phyloP scores from a whole-genome alignment of 2,888 invertebrate genomes.

The Gisinianus flammeolus region DNA sequence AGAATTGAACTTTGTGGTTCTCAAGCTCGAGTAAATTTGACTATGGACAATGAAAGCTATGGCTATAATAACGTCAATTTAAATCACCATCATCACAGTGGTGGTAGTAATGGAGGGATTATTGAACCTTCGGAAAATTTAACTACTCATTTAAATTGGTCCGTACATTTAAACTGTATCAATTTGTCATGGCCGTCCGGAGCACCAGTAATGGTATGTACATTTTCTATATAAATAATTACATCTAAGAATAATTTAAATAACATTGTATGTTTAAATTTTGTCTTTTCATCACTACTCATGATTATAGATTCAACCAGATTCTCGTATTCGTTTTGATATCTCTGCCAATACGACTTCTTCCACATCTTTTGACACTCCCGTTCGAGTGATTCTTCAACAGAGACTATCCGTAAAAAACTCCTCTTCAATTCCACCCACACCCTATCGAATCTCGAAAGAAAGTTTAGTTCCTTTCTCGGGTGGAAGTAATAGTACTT shows the following conservation, averaged over 20 bases:
- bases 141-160: conserved; percentile 36
- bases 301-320: conserved; percentile 64
- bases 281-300: not conserved
- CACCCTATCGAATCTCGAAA: conserved; percentile 34
- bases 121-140: conserved; percentile 23
- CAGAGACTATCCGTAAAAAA: conserved; percentile 26
- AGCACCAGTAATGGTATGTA: conserved; percentile 59
- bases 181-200: conserved; percentile 68
- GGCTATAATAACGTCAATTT: not conserved
- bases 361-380: conserved; percentile 26
- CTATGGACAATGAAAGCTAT: conserved; percentile 41
- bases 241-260: too few relatives aligned
- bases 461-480: conserved; percentile 34
- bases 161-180: conserved; percentile 49
- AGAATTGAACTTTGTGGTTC: conserved; percentile 55
- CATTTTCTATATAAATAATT: too few relatives aligned
- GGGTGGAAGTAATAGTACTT: conserved; percentile 15
- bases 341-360: conserved; percentile 43
- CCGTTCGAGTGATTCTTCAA: conserved; percentile 39
- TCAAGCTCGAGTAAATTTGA: conserved; percentile 52
- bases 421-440: not conserved
- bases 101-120: not conserved
- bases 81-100: conserved; percentile 9
- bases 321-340: conserved; percentile 61
- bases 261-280: too few relatives aligned